Percentiles rank a stretch among this genome's conserved stretches.
Evolutionary conservation across 37 sponge, comb jelly and placozoan genomes (phyloP).

Genomic region (Mnemiopsis leidyi): DNA sequence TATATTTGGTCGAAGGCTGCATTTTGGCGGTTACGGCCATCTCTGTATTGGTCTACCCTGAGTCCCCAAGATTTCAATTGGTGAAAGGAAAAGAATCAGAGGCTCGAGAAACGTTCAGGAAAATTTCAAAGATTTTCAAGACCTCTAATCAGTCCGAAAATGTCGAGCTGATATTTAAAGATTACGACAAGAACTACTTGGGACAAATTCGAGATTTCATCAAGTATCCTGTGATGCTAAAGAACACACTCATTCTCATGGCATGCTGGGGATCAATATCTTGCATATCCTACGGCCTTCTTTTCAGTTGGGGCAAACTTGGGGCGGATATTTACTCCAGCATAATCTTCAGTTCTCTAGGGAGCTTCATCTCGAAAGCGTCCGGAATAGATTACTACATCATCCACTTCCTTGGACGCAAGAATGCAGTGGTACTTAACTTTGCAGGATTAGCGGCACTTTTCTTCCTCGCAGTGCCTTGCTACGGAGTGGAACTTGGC

Average conservation of each 20-base stretch:
- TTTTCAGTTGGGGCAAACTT: not conserved
- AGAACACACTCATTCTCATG: not conserved
- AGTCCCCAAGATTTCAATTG: slow-evolving; percentile 33
- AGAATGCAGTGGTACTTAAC: not conserved
- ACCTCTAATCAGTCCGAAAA: not conserved
- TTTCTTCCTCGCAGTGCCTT: not conserved
- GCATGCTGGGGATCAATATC: not conserved
- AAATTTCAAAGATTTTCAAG: not conserved
- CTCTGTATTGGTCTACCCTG: not conserved
- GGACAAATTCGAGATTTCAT: not conserved
- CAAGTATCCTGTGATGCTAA: not conserved
- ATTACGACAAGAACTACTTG: not conserved
- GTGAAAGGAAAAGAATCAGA: not conserved
- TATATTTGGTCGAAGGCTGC: not conserved
- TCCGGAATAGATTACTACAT: not conserved
- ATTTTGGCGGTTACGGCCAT: not conserved
- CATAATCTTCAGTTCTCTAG: not conserved
- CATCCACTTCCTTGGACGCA: not conserved
- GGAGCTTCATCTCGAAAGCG: not conserved
- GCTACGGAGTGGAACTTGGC: not conserved
- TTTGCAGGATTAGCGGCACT: not conserved
- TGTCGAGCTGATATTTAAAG: not conserved
- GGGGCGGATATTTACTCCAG: not conserved
- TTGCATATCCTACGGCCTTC: not conserved
- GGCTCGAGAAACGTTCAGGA: not conserved